These are phyloP conservation scores for Calyptomena viridis DNA, from an alignment of 2,113 vertebrate species.

Conservation along the genomic window DNA sequence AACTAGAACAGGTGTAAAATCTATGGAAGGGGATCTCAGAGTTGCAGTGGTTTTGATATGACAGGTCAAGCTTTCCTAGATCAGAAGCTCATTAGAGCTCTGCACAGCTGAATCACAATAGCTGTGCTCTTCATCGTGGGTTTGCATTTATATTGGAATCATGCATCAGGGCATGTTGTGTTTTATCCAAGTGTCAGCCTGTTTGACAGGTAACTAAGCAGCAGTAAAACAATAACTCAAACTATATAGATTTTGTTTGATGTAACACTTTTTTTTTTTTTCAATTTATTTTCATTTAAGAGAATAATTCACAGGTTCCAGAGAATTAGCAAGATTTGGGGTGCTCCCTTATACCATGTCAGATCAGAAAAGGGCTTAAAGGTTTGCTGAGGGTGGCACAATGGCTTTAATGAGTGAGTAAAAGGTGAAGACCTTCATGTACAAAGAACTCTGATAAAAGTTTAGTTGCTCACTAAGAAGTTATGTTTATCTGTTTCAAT, in stretches of 20 bases:
- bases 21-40: neutral
- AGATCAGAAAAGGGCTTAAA: neutral
- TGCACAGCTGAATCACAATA: neutral
- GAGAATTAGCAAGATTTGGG: neutral
- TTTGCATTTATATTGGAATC: neutral
- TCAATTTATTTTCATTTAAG: neutral
- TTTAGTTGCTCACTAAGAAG: neutral
- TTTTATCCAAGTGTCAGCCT: slow-evolving; percentile 45
- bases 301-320: neutral
- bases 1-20: slow-evolving; percentile 55
- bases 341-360: neutral
- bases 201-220: slow-evolving; percentile 44
- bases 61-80: neutral
- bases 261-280: neutral
- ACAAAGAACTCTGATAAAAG: neutral
- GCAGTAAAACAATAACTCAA: neutral
- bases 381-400: neutral
- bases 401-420: neutral
- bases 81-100: slow-evolving; percentile 12
- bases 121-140: slow-evolving; percentile 8
- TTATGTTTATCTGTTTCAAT: neutral
- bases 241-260: neutral
- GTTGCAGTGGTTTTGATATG: neutral
- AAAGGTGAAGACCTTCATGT: neutral
- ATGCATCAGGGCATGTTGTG: neutral